These are phyloP conservation scores for Corydoras maculifer DNA, from an alignment of 2,113 vertebrate genomes.

Conservation along the genomic window DNA sequence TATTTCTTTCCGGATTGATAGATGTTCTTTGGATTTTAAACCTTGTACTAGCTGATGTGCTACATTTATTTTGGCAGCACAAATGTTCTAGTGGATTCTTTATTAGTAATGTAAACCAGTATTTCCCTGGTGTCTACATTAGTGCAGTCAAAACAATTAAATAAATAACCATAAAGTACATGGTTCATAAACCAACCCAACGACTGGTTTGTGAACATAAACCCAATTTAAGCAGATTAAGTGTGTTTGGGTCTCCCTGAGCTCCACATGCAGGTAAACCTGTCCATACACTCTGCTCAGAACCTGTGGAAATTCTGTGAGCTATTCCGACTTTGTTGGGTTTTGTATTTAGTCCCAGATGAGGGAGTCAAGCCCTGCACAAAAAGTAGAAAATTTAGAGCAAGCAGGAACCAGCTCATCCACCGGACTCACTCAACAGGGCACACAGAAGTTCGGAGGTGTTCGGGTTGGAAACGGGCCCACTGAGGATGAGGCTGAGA, in stretches of 20 bases:
- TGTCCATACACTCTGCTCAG: constrained; percentile 6
- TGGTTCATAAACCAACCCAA: no score
- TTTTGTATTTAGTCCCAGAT: constrained; percentile 76
- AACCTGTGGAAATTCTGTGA: constrained; percentile 58
- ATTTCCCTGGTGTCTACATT: no score
- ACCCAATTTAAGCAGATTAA: no score
- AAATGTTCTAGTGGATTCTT: no score
- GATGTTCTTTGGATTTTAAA: background rate
- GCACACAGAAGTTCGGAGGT: constrained; percentile 95
- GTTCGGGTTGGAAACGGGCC: constrained; percentile 97
- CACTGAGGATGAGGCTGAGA: constrained; percentile 97
- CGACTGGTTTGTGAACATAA: no score
- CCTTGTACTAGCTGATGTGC: no score
- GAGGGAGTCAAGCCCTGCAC: constrained; percentile 69
- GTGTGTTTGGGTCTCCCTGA: no score
- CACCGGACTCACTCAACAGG: constrained; percentile 80
- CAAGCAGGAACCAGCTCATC: constrained; percentile 73
- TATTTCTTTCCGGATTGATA: background rate
- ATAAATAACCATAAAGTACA: no score
- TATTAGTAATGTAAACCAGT: no score
- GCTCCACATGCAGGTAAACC: background rate
- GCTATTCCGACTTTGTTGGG: constrained; percentile 69
- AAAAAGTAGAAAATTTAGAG: constrained; percentile 73
- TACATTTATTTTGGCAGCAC: no score
- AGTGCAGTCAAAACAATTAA: no score